These are phyloP conservation scores for Neoaliturus tenellus DNA, from an alignment of 2,888 invertebrate species.

Conservation along the genomic window DNA sequence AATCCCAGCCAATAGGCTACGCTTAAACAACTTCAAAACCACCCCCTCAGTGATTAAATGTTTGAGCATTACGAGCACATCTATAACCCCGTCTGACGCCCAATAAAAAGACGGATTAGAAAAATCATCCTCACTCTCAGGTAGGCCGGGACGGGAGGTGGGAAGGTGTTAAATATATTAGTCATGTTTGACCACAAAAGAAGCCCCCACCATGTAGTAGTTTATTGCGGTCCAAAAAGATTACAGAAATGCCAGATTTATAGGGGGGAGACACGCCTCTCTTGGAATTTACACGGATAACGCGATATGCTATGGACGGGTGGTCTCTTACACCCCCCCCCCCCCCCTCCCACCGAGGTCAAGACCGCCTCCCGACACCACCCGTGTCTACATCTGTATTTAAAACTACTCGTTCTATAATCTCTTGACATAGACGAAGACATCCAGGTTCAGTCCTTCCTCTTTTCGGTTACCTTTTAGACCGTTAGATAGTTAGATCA, in stretches of 20 bases:
- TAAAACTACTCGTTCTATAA: too few species aligned
- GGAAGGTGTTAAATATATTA: slow-evolving; percentile 40
- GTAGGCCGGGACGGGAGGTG: not conserved
- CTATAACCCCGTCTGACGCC: not conserved
- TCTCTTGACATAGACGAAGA: too few species aligned
- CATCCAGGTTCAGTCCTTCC: too few species aligned
- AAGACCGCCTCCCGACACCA: not conserved
- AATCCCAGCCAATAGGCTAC: too few species aligned
- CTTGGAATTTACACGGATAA: slow-evolving; percentile 46
- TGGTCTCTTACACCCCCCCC: not conserved
- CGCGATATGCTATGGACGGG: slow-evolving; percentile 44
- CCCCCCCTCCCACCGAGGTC: not conserved
- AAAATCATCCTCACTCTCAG: slow-evolving; percentile 8
- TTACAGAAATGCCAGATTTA: slow-evolving; percentile 44
- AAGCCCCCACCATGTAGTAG: slow-evolving; percentile 48
- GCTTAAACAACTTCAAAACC: too few species aligned
- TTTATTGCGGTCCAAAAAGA: slow-evolving; percentile 47
- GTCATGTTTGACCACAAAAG: slow-evolving; percentile 41
- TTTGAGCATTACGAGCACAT: slow-evolving; percentile 11
- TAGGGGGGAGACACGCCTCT: slow-evolving; percentile 30
- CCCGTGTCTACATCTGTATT: not conserved
- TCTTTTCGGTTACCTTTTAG: too few species aligned
- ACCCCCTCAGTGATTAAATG: not conserved
- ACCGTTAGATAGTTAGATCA: too few species aligned
- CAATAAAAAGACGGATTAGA: slow-evolving; percentile 37